Base-by-base conservation (phyloP, 2,113 vertebrate genomes). In the Leucosticte australis region DNA sequence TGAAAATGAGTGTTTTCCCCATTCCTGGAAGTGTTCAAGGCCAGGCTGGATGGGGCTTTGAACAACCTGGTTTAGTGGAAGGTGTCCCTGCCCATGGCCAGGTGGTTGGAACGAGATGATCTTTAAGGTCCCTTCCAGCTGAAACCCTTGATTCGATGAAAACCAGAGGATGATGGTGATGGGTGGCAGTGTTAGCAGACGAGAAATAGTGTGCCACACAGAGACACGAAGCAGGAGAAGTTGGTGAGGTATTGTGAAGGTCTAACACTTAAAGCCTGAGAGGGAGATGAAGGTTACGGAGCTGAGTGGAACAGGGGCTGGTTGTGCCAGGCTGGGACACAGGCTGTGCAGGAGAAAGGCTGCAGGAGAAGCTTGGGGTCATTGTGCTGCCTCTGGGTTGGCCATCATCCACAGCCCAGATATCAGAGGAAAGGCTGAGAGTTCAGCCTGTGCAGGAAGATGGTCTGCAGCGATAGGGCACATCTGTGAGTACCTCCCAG, bases 321-420 rank as follows among this genome's bases (percentile, higher is more conserved):
- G 9, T 35, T 74, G 20, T 59, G 42, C 37, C 30, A 20, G n/a
- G 27, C 2, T 28, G 31, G 31, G 37, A 42, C 15, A 10, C 2
- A 7, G 22, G 23, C 80, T 31, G 15, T 60, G 73, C 41, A 56
- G 71, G 28, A 42, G 46, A 19, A 4, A n/a, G n/a, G 37, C 37
- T 37, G 37, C 37, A 37, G 37, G 26, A 47, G 9, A 76, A 46
- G 33, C 42, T 6, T 63, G 33, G 27, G 30, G 27, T 20, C 35
- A 30, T 52, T 0, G 0, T 69, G n/a, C 42, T 37, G 3, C 7
- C 33, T 35, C 24, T 0, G 2, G 41, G 55, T 28, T 59, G n/a
- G 35, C n/a, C 17, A 30, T 63, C 44, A 44, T 41, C 35, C 57
- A 15, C 20, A 49, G 47, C 65, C 67, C 1, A 0, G 41, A 2